Conservation (phyloP, 1,140 invertebrate genomes). For the Brachionus koreanus region DNA sequence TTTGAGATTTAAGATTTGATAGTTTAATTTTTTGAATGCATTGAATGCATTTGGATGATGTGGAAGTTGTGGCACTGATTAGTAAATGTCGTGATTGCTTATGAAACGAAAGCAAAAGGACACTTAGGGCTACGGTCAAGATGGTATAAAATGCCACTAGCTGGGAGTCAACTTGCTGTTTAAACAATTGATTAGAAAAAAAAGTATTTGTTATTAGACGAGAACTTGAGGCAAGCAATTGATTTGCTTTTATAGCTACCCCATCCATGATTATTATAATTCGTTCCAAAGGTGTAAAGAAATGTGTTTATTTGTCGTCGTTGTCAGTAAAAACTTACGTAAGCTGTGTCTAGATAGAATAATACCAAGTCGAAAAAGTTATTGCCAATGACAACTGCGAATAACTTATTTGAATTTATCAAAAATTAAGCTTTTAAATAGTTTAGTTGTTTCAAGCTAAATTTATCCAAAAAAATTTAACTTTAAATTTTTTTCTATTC, state of each 20-base stretch:
- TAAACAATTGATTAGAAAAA: constrained; percentile 12
- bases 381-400: constrained; percentile 10
- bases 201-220: background rate
- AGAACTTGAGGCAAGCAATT: background rate
- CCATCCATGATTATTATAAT: constrained; percentile 30
- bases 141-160: constrained; percentile 41
- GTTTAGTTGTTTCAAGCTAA: background rate
- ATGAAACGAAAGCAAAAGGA: constrained; percentile 18
- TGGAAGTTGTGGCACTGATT: background rate
- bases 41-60: constrained; percentile 21
- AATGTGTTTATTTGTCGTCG: background rate
- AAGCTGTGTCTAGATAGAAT: constrained; percentile 13
- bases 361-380: constrained; percentile 5
- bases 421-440: background rate
- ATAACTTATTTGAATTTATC: background rate
- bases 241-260: constrained; percentile 27
- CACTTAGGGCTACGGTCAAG: constrained; percentile 22
- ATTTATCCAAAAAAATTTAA: background rate
- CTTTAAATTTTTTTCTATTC: background rate
- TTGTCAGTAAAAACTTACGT: background rate
- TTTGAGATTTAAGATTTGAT: background rate
- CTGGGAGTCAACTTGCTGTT: constrained; percentile 35
- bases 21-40: constrained; percentile 30
- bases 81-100: constrained; percentile 29
- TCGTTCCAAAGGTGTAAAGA: background rate